Conservation (phyloP, 2,797 vertebrate genomes). For the Gymnothorax reevesii region DNA sequence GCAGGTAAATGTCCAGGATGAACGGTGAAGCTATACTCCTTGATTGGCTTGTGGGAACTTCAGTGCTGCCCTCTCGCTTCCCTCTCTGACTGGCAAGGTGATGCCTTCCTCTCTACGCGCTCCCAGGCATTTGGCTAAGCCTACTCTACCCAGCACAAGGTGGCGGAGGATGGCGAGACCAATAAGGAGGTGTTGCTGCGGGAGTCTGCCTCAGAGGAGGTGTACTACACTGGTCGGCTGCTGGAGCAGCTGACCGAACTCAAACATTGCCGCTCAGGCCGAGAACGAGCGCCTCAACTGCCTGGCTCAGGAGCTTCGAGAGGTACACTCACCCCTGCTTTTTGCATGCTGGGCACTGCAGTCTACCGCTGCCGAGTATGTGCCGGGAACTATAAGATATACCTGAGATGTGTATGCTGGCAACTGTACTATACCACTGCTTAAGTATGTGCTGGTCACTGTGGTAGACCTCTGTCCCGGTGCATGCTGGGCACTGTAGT, state of each 20-base stretch:
- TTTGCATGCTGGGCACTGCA: background rate
- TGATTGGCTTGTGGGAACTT: too few species aligned
- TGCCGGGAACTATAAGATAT: background rate
- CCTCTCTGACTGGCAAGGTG: background rate
- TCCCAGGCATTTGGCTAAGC: slow-evolving; percentile 91
- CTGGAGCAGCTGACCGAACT: slow-evolving; percentile 89
- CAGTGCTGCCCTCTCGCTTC: too few species aligned
- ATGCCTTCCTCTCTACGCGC: background rate
- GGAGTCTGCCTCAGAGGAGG: slow-evolving; percentile 92
- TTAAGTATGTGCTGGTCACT: too few species aligned
- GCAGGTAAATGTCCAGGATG: too few species aligned
- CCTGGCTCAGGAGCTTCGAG: slow-evolving; percentile 84
- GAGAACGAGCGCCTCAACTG: slow-evolving; percentile 85
- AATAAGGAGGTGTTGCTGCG: slow-evolving; percentile 91
- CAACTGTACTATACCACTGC: too few species aligned
- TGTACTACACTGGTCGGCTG: slow-evolving; percentile 88
- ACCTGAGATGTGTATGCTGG: too few species aligned
- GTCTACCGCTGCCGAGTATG: background rate
- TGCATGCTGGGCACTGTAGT: too few species aligned
- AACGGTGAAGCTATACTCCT: too few species aligned
- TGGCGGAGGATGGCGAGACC: slow-evolving; percentile 91
- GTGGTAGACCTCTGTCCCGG: too few species aligned
- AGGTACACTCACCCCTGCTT: slow-evolving; percentile 65
- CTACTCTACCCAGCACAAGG: slow-evolving; percentile 91
- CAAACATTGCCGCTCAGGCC: slow-evolving; percentile 80